phyloP scores from a whole-genome alignment of 2,888 invertebrate genomes.

The Philaethria dido region DNA sequence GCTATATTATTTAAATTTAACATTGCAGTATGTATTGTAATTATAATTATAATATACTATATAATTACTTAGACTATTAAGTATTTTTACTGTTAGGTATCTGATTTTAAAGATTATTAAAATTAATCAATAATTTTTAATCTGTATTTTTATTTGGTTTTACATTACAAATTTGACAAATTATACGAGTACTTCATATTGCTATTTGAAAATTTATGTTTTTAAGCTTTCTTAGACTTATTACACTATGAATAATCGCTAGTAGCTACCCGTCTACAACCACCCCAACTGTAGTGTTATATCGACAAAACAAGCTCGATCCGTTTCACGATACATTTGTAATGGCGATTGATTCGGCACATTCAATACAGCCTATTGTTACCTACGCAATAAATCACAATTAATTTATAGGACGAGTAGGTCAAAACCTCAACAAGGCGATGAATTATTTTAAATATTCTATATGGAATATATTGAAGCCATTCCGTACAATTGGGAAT shows the following conservation, averaged over 20 bases:
- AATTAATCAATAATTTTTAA: no score
- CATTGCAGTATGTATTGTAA: background rate
- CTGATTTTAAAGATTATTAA: no score
- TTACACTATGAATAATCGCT: background rate
- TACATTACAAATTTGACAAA: no score
- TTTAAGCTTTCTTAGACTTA: background rate
- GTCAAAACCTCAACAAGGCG: background rate
- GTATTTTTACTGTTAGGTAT: no score
- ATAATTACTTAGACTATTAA: no score
- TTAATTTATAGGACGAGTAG: conserved; percentile 13
- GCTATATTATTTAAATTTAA: conserved; percentile 12
- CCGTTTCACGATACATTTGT: conserved; percentile 34
- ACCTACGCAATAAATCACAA: conserved; percentile 25
- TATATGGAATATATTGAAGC: no score
- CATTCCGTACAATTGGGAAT: no score
- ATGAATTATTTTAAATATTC: conserved; percentile 3
- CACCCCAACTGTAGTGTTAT: conserved; percentile 21
- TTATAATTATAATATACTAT: no score
- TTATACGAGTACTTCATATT: no score
- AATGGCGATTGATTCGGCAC: conserved; percentile 32
- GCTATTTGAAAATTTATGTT: no score
- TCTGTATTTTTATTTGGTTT: no score
- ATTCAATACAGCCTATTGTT: conserved; percentile 32
- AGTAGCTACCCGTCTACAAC: conserved; percentile 1
- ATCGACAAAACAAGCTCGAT: conserved; percentile 34